Percentiles rank a stretch among this genome's conserved stretches.
Conservation (phyloP, 2,888 invertebrate species). For the Hanleya hanleyi region DNA sequence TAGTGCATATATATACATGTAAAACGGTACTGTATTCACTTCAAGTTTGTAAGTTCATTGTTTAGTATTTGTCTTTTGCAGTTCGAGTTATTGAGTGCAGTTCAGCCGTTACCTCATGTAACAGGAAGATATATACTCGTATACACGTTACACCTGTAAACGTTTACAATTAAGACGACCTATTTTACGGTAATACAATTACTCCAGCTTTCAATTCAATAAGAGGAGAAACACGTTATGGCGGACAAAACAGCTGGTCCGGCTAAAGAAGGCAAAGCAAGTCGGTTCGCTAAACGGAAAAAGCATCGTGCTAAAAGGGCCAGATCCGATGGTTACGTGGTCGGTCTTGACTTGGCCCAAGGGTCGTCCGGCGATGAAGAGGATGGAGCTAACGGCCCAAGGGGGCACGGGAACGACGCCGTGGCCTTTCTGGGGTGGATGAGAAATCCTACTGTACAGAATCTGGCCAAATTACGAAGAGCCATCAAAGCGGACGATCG, state of each 20-base stretch:
- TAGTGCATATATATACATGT: too few relatives aligned
- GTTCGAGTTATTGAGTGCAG: too few relatives aligned
- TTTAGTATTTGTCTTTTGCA: too few relatives aligned
- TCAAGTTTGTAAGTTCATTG: too few relatives aligned
- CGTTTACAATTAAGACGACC: too few relatives aligned
- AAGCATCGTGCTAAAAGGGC: constrained; percentile 53
- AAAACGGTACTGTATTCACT: too few relatives aligned
- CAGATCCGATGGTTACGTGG: constrained; percentile 62
- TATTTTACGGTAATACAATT: too few relatives aligned
- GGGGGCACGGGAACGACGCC: constrained; percentile 41
- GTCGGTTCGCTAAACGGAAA: constrained; percentile 52
- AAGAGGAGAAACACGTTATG: too few relatives aligned
- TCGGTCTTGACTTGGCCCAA: constrained; percentile 49
- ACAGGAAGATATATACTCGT: too few relatives aligned
- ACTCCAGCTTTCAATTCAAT: too few relatives aligned
- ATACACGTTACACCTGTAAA: too few relatives aligned
- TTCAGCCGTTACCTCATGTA: too few relatives aligned
- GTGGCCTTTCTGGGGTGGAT: constrained; percentile 59
- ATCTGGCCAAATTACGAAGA: constrained; percentile 55
- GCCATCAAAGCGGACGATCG: constrained; percentile 58
- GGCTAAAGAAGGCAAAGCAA: background rate
- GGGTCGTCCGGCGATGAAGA: constrained; percentile 47
- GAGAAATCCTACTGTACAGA: constrained; percentile 60
- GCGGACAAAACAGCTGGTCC: background rate
- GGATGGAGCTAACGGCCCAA: constrained; percentile 22